Evolutionary conservation across 2,888 invertebrate species (phyloP).

Genomic region (Masnerella sp.): DNA sequence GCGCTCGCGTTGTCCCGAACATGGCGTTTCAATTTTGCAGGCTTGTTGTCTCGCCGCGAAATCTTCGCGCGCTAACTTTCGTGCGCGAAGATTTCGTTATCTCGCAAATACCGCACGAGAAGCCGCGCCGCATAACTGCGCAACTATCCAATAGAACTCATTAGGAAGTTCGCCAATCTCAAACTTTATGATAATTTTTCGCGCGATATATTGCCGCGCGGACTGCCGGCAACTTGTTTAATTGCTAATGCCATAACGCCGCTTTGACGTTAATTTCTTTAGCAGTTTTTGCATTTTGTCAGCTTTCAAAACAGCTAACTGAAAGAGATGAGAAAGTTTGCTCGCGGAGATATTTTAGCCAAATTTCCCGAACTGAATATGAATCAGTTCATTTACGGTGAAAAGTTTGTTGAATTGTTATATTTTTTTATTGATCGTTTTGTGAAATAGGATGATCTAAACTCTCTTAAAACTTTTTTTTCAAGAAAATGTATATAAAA

Average conservation of each 20-base stretch:
- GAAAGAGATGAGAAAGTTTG: neutral
- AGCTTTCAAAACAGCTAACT: slow-evolving; percentile 6
- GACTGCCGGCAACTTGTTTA: slow-evolving; percentile 29
- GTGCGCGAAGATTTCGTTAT: slow-evolving; percentile 20
- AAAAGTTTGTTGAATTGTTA: no score
- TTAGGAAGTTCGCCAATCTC: slow-evolving; percentile 42
- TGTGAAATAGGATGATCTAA: no score
- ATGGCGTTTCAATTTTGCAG: slow-evolving; percentile 25
- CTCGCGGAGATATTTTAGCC: no score
- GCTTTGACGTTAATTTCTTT: slow-evolving; percentile 26
- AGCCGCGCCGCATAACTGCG: slow-evolving; percentile 7
- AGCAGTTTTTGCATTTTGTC: slow-evolving; percentile 4
- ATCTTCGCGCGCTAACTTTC: slow-evolving; percentile 18
- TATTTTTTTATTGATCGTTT: no score
- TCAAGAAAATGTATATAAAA: no score
- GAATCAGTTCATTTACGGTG: no score
- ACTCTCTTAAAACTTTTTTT: no score
- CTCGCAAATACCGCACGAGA: slow-evolving; percentile 18
- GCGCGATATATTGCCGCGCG: slow-evolving; percentile 29
- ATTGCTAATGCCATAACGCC: slow-evolving; percentile 27
- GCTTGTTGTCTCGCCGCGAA: slow-evolving; percentile 25
- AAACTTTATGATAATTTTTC: slow-evolving; percentile 47
- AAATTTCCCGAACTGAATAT: no score
- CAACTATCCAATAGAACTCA: slow-evolving; percentile 38
- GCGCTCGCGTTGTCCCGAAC: neutral